Evolutionary conservation across 2,888 invertebrate genomes (phyloP), one percentile per base, ranked within the genome.

Genomic region (Zele albiditarsus): DNA sequence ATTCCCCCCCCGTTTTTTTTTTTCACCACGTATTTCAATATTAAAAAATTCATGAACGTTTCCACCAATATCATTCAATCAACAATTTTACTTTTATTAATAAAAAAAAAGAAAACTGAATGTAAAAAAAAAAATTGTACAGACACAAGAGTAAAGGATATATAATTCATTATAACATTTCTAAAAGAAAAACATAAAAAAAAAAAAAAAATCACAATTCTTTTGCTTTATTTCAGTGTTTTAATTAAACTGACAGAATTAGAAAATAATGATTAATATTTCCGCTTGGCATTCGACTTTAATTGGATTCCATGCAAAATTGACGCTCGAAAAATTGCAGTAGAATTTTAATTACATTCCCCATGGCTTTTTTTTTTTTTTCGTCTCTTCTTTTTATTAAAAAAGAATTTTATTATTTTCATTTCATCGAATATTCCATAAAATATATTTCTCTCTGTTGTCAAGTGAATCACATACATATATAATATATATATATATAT

Each of bases 311-410:
- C 71, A 74, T 31, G 31, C 63, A 65, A 74, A 70, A 74, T 74
- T 74, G 74, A 70, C 74, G 75, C 78, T 79, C 74, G 74, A 77
- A 78, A 78, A 76, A 77, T 77, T 79, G 78, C 53, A 80, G 81
- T 81, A 78, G 80, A 82, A 82, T 81, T 78, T 80, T 80, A 80
- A 82, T 82, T 82, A 82, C 81, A 82, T 82, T 82, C 81, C 76
- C 71, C 74, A 78, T 77, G 28, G 23, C 46, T 58, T 42, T 67
- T 49, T 71, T 65, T 71, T 46, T 71, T 57, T 20, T n/a, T 70
- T 42, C 28, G 6, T 14, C 20, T 38, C 16, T 25, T 42, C 20
- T 12, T 66, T 46, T 27, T 46, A 66, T 66, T 68, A 31, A 12
- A 10, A 14, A 38, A 38, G 12, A 38, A 38, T 46, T 53, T 53